Conservation (phyloP, 2,888 invertebrate species). For the Hypolimnas misippus region DNA sequence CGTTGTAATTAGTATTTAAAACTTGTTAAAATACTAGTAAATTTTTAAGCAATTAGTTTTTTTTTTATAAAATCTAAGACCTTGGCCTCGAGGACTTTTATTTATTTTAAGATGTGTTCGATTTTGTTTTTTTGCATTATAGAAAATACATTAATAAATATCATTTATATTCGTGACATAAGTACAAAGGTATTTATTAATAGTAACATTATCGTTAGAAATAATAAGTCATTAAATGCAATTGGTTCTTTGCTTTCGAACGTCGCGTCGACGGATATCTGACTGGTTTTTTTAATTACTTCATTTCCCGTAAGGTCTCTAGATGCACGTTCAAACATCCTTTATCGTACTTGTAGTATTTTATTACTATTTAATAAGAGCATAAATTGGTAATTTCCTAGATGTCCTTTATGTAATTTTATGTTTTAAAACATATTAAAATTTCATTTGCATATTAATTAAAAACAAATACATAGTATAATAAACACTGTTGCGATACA, state of each 20-base stretch:
- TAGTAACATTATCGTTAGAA: background rate
- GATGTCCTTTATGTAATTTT: background rate
- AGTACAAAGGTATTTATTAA: slow-evolving; percentile 7
- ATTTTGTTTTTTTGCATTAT: too few relatives aligned
- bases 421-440: background rate
- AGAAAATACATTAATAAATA: too few relatives aligned
- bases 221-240: slow-evolving; percentile 18
- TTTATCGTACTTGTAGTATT: background rate
- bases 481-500: too few relatives aligned
- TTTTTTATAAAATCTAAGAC: too few relatives aligned
- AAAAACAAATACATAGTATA: background rate
- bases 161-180: background rate
- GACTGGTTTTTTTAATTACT: slow-evolving; percentile 44
- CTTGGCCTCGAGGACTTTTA: too few relatives aligned
- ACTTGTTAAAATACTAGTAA: too few relatives aligned
- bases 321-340: slow-evolving; percentile 31
- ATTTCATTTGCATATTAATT: background rate
- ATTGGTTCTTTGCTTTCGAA: slow-evolving; percentile 37
- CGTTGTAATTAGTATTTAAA: too few relatives aligned
- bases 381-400: background rate
- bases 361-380: background rate
- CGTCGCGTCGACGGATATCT: slow-evolving; percentile 42
- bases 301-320: slow-evolving; percentile 41
- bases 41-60: too few relatives aligned
- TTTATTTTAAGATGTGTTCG: too few relatives aligned